phyloP scores from a whole-genome alignment of 2,113 vertebrate species.

The Poecilia latipinna region DNA sequence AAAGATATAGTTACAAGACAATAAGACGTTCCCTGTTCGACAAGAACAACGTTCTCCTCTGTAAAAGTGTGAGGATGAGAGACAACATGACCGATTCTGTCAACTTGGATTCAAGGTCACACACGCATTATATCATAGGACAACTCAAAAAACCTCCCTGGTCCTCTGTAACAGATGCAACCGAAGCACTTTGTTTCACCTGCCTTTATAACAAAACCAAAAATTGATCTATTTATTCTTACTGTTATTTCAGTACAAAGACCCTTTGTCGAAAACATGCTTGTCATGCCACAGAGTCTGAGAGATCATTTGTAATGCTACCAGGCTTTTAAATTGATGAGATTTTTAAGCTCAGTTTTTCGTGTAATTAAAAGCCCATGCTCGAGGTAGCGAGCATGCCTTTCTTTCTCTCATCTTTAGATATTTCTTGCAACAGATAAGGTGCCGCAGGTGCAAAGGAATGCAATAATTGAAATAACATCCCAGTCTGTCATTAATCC shows the following conservation, averaged over 20 bases:
- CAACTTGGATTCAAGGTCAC: slow-evolving; percentile 52
- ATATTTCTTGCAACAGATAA: slow-evolving; percentile 35
- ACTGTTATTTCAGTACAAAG: slow-evolving; percentile 44
- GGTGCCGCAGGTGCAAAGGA: slow-evolving; percentile 13
- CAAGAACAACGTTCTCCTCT: slow-evolving; percentile 40
- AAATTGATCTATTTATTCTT: slow-evolving; percentile 51
- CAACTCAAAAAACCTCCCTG: not conserved
- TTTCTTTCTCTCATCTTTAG: slow-evolving; percentile 42
- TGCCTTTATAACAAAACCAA: slow-evolving; percentile 53
- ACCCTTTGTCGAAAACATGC: slow-evolving; percentile 32
- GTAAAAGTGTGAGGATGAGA: slow-evolving; percentile 42
- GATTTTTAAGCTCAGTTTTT: slow-evolving; percentile 48
- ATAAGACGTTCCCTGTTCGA: slow-evolving; percentile 29
- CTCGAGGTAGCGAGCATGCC: slow-evolving; percentile 16
- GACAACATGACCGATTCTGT: slow-evolving; percentile 20
- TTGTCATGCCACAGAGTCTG: slow-evolving; percentile 28
- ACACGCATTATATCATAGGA: slow-evolving; percentile 2
- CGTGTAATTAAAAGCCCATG: slow-evolving; percentile 52
- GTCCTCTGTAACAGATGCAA: slow-evolving; percentile 22
- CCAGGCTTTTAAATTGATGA: slow-evolving; percentile 38
- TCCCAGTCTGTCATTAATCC: slow-evolving; percentile 33
- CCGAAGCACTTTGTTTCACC: slow-evolving; percentile 49
- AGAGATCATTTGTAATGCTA: slow-evolving; percentile 47
- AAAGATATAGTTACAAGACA: slow-evolving; percentile 46
- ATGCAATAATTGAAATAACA: slow-evolving; percentile 18